These are phyloP conservation scores for Stegana nigrithorax DNA, from an alignment of 2,888 invertebrate genomes.

Conservation along the genomic window DNA sequence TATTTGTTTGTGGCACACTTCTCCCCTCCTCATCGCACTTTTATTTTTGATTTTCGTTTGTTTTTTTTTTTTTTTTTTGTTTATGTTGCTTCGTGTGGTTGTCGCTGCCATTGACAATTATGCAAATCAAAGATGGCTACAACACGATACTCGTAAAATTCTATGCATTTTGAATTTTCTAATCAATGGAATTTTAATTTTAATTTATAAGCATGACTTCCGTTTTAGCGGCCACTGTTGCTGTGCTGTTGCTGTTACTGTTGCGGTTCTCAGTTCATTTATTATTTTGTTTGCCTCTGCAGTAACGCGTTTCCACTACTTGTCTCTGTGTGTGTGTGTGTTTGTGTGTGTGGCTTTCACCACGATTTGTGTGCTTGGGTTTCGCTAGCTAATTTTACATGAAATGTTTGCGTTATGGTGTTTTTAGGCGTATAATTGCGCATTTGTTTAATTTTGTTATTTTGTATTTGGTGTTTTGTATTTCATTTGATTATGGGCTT, in stretches of 20 bases:
- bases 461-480: background rate
- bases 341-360: background rate
- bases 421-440: conserved; percentile 5
- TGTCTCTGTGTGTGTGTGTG: background rate
- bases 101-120: conserved; percentile 45
- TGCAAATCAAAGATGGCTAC: conserved; percentile 63
- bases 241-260: background rate
- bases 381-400: background rate
- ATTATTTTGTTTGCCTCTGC: background rate
- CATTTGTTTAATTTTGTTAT: background rate
- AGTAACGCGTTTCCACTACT: too few species aligned
- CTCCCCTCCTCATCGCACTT: too few species aligned
- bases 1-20: too few species aligned
- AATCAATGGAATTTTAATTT: conserved; percentile 67
- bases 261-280: background rate
- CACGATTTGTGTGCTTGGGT: background rate
- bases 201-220: conserved; percentile 48
- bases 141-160: conserved; percentile 54
- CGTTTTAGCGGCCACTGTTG: conserved; percentile 13
- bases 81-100: too few species aligned
- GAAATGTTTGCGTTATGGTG: background rate
- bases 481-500: conserved; percentile 7
- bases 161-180: conserved; percentile 67
- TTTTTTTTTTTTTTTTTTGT: too few species aligned
- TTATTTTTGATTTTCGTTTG: too few species aligned